Percentiles rank a stretch among this genome's conserved stretches.
These are phyloP conservation scores for Oophaga sylvatica DNA, from an alignment of 2,797 vertebrate genomes.

Conservation along the genomic window DNA sequence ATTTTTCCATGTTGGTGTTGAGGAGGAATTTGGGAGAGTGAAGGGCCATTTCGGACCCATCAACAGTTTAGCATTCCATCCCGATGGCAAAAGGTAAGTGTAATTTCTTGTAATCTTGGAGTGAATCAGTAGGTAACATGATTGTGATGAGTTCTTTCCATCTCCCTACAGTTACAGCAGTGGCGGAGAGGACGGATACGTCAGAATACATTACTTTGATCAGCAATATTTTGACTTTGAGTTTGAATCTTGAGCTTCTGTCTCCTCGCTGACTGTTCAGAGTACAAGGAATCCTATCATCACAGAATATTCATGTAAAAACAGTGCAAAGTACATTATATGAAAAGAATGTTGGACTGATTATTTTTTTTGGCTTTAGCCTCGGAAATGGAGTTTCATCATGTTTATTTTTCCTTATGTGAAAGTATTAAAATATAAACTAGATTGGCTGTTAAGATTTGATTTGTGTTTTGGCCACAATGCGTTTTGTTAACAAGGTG, in stretches of 20 bases:
- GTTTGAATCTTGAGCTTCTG: constrained; percentile 80
- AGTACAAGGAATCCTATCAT: background rate
- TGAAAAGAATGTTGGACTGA: too few species aligned
- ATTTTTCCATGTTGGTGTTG: constrained; percentile 95
- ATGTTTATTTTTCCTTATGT: too few species aligned
- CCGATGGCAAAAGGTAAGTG: constrained; percentile 92
- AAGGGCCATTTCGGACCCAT: constrained; percentile 98
- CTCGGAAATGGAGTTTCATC: too few species aligned
- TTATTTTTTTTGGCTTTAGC: too few species aligned
- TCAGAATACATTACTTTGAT: constrained; percentile 96
- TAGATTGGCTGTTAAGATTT: too few species aligned
- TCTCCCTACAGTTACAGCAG: constrained; percentile 90
- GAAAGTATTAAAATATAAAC: too few species aligned
- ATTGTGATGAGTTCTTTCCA: background rate
- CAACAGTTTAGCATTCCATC: constrained; percentile 96
- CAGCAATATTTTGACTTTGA: constrained; percentile 98
- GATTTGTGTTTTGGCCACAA: too few species aligned
- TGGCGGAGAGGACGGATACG: constrained; percentile 94
- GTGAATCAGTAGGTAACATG: background rate
- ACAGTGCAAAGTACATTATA: background rate
- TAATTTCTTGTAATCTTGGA: fast-evolving
- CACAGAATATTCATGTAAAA: background rate
- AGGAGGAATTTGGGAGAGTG: constrained; percentile 97
- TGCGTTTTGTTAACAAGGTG: too few species aligned
- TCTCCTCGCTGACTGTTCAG: background rate